Evolutionary conservation across 2,797 vertebrate genomes (phyloP).

Genomic region (Geotrypetes seraphini): DNA sequence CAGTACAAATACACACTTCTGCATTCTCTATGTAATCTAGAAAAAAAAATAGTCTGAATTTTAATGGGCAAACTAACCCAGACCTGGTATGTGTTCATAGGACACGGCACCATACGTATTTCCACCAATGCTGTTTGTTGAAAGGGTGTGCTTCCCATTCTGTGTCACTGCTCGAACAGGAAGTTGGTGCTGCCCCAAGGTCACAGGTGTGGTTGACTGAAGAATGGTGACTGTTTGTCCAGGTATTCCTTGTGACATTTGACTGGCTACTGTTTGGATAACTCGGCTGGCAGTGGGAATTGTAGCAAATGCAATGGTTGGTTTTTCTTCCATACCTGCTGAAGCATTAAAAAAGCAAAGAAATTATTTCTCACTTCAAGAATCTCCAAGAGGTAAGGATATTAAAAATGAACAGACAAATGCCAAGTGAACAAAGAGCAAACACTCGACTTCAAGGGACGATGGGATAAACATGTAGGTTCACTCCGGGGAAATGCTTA

Average conservation of each 20-base stretch:
- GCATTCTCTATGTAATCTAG: no score
- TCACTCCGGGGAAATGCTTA: no score
- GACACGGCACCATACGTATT: constrained; percentile 80
- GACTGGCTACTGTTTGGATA: constrained; percentile 80
- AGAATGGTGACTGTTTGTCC: constrained; percentile 70
- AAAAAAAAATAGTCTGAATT: no score
- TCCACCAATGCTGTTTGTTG: constrained; percentile 60
- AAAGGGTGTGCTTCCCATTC: constrained; percentile 80
- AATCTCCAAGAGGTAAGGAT: background rate
- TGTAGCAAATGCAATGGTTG: constrained; percentile 49
- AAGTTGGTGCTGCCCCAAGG: constrained; percentile 79
- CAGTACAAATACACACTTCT: no score
- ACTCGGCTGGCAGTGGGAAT: constrained; percentile 74
- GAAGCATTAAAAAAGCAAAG: background rate
- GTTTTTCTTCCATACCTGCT: constrained; percentile 57
- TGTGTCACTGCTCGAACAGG: constrained; percentile 79
- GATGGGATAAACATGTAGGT: no score
- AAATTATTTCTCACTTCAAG: background rate
- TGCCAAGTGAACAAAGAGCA: no score
- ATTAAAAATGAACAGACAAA: background rate
- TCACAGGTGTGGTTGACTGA: constrained; percentile 59
- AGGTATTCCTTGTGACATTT: constrained; percentile 53
- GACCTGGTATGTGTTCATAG: no score
- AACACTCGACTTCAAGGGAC: no score
- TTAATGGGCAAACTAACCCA: no score